Base-by-base conservation (phyloP, 1,140 invertebrate species). In the Druon quercuslanigerum region DNA sequence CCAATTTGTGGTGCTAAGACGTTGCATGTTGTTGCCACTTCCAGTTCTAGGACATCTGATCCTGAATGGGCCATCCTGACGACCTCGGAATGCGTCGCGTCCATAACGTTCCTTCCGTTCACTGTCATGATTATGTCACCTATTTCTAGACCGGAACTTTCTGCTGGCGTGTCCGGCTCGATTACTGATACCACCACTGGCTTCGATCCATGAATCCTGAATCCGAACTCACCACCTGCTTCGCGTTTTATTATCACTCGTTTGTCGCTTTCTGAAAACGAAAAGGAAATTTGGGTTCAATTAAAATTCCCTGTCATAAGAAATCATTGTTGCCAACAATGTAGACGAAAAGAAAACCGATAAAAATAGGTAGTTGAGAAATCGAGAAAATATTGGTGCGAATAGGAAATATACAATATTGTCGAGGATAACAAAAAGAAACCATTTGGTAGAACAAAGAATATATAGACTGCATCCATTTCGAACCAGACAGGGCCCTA, bases 111-210 rank as follows among this genome's bases (percentile, higher is more conserved):
- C 85, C 89, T 85, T 8, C 96, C 96, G 90, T 99, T 99, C 14
- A 99, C 96, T 75, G 95, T 95, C 88, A 99, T 95, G 51, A 99
- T 95, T 74, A 99, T 98, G 88, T 99, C 98, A 19, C 98, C 98
- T 40, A 98, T 96, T 92, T 97, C 96, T 17, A 99, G 89, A 1
- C 98, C 98, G 7, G 96, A 97, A 79, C 93, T 95, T 89, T 98
- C 97, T 0, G 98, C 97, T 1, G 97, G 96, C 8, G 96, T 97
- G 86, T 96, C 96, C 7, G 95, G 95, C 90, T 99, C 98, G 76
- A 99, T 98, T 4, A 96, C 96, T 2, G 98, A 98, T 7, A 99
- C 97, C 1, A 99, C 97, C 0, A 98, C 97, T 0, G 98, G 98
- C 83, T 97, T 96, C 74, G 96, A 98, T 13, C 98, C 98, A 84